These are phyloP conservation scores for Rhabdornis inornatus DNA, from an alignment of 2,113 vertebrate species.

Conservation along the genomic window DNA sequence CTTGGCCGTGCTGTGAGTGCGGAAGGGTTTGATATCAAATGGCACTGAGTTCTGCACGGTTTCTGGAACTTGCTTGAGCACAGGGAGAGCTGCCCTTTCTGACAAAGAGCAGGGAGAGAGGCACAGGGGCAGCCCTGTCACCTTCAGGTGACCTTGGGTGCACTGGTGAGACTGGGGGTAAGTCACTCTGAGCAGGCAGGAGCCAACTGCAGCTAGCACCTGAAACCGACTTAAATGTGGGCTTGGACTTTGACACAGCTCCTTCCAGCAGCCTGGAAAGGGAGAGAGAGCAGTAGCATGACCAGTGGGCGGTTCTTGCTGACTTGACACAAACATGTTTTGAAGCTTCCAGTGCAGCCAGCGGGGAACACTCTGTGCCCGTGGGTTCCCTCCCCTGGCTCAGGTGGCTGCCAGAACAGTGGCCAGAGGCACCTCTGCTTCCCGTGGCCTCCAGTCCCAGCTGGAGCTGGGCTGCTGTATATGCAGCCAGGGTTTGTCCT, in stretches of 20 bases:
- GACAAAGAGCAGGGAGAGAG: fast-evolving
- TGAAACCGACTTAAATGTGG: neutral
- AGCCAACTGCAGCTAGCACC: neutral
- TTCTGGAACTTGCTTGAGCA: fast-evolving
- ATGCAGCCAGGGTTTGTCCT: neutral
- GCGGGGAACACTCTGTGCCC: conserved; percentile 50
- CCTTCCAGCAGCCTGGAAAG: neutral
- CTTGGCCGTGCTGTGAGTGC: fast-evolving
- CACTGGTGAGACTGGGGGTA: neutral
- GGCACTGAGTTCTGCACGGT: fast-evolving
- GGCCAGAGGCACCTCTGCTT: neutral
- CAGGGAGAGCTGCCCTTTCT: neutral
- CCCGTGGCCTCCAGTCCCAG: fast-evolving
- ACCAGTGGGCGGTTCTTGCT: neutral
- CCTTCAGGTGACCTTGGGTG: neutral
- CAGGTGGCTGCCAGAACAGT: neutral
- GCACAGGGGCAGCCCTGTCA: neutral
- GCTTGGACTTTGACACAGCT: conserved; percentile 25
- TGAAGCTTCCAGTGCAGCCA: neutral
- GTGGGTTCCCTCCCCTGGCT: neutral
- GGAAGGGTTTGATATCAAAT: neutral
- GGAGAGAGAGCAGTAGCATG: neutral
- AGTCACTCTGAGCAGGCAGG: neutral
- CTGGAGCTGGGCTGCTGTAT: neutral
- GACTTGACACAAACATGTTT: conserved; percentile 64